These are phyloP conservation scores for Neopipo cinnamomea DNA, from an alignment of 2,113 vertebrate species.

Conservation along the genomic window DNA sequence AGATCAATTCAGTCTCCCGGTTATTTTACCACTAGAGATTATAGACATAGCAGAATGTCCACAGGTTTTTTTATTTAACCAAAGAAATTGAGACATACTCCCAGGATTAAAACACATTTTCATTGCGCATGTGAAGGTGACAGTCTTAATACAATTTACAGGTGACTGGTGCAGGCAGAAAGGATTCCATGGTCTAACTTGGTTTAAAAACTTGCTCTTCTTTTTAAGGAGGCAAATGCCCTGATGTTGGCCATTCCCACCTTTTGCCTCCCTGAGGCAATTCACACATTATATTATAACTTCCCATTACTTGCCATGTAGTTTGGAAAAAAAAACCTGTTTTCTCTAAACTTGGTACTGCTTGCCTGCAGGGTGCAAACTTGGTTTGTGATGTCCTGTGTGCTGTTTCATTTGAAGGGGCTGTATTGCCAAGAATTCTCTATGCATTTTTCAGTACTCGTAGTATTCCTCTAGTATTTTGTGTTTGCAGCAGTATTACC, in stretches of 20 bases:
- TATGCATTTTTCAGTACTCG: not conserved
- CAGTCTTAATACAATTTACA: not conserved
- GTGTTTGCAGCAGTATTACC: not conserved
- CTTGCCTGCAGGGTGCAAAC: not conserved
- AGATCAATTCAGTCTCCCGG: constrained; percentile 42
- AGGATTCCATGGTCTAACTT: not conserved
- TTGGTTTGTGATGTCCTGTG: not conserved
- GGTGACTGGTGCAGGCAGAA: not conserved
- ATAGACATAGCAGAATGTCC: not conserved
- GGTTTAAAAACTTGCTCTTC: constrained; percentile 8
- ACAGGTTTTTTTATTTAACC: not conserved
- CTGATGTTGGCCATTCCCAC: not conserved
- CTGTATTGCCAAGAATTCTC: not conserved
- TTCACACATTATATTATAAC: not conserved
- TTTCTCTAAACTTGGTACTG: not conserved
- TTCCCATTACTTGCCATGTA: not conserved
- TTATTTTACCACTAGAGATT: constrained; percentile 32
- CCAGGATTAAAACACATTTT: not conserved
- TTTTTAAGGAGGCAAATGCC: not conserved
- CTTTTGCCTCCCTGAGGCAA: not conserved
- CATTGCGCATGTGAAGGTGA: not conserved
- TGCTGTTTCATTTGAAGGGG: not conserved
- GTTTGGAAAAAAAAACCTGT: not conserved
- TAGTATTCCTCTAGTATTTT: not conserved
- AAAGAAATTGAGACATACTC: not conserved